Evolutionary conservation across 2,113 vertebrate species (phyloP).

Genomic region (Pontoporia blainvillei): DNA sequence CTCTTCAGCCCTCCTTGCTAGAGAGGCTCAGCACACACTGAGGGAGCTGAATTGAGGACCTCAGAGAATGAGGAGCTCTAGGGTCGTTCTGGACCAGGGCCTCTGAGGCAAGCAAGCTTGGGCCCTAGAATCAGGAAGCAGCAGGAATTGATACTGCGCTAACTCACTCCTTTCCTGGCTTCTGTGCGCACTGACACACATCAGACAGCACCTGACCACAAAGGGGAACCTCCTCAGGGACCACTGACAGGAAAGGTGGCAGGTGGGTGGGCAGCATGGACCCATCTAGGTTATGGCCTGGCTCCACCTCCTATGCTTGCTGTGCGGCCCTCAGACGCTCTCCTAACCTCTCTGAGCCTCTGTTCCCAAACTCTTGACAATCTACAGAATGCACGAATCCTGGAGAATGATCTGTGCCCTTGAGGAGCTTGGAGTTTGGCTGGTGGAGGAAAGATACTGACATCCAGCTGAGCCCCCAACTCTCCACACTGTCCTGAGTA

Average conservation of each 20-base stretch:
- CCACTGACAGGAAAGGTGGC: background rate
- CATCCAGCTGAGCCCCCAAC: background rate
- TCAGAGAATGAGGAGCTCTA: background rate
- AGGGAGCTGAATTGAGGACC: background rate
- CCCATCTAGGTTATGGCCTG: background rate
- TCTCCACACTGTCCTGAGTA: accelerated
- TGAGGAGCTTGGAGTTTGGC: background rate
- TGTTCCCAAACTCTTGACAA: background rate
- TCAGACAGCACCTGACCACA: background rate
- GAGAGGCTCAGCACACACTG: background rate
- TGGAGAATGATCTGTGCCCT: background rate
- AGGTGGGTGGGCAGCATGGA: background rate
- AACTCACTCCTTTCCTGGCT: background rate
- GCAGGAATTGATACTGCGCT: background rate
- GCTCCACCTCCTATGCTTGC: background rate
- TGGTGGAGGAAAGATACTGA: background rate
- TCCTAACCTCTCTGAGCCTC: background rate
- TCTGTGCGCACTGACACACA: background rate
- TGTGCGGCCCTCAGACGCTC: background rate
- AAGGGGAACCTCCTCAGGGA: background rate
- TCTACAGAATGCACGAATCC: background rate
- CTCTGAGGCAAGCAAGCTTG: background rate
- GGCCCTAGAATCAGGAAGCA: background rate
- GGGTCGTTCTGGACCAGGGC: background rate
- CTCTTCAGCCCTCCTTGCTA: background rate